Evolutionary conservation across 1,140 invertebrate genomes (phyloP).

Genomic region (Ganaspis sp.): DNA sequence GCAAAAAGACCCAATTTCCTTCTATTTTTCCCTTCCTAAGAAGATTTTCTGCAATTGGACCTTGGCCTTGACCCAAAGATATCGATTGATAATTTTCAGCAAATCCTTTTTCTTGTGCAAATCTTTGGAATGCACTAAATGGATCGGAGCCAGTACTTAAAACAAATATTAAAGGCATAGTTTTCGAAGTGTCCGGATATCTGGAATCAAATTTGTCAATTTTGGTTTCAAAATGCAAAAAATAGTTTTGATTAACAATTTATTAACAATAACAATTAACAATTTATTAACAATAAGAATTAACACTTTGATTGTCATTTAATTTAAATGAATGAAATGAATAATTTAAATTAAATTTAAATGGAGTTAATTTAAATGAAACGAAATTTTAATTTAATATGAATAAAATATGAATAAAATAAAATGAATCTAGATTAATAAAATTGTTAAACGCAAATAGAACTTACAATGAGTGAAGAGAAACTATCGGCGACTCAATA

Average conservation of each 20-base stretch:
- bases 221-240: no score
- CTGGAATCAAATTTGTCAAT: no score
- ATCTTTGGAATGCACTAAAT: constrained; percentile 86
- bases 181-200: constrained; percentile 84
- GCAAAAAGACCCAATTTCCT: constrained; percentile 90
- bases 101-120: constrained; percentile 88
- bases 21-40: constrained; percentile 83
- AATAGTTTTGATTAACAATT: no score
- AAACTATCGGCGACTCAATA: constrained; percentile 83
- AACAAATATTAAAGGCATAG: constrained; percentile 90
- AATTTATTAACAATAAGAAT: no score
- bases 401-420: no score
- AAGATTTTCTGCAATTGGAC: constrained; percentile 87
- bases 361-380: no score
- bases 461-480: constrained; percentile 83
- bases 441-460: background rate
- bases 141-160: constrained; percentile 95
- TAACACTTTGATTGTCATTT: no score
- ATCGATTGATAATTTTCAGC: constrained; percentile 87
- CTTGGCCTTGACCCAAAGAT: constrained; percentile 94
- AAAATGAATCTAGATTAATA: no score
- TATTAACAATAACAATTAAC: no score
- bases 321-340: no score
- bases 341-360: no score
- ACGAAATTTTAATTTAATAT: no score